Evolutionary conservation across 2,113 vertebrate species (phyloP), one percentile per base, ranked within the genome.

Genomic region (Cyphomyrus plagiostoma): DNA sequence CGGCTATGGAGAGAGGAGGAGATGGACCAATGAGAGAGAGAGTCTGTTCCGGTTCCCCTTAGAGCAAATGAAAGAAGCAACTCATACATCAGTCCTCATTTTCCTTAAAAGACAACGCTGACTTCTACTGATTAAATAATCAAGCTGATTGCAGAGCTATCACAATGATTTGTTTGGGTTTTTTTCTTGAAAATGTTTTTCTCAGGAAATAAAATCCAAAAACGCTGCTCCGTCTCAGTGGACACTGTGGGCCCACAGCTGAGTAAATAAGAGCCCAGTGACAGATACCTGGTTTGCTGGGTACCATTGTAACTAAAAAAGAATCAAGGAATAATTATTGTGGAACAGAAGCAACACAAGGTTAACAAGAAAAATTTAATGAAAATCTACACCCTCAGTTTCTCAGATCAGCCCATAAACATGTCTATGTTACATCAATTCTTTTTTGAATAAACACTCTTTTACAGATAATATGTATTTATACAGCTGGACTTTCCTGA

Each of bases 171-270:
- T 88, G 92, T 93, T 93, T 92, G 91, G 89, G 92, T 91, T 90
- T 91, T 91, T 91, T 90, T 90, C 90, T 88, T 90, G 92, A 92
- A 94, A 93, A 52, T 96, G 95, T 96, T 96, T 95, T 95, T 94
- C 95, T 96, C 95, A 95, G 95, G 95, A 96, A 96, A 96, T 96
- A 94, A 96, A 95, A 96, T 96, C 95, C 95, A 11, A 87, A 93
- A 93, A 94, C 94, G 93, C 94, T 93, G 92, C 93, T 92, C 92
- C 92, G 93, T 93, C 90, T 90, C 91, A 91, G 92, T 94, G 92
- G 94, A 95, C 93, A 95, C 92, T 84, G 94, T 94, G 94, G 90
- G 90, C 90, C 91, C 89, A 90, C 96, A 96, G 95, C 96, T 96
- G 96, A 96, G 94, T 94, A 95, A 96, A 96, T 94, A 96, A 91